Base-by-base conservation (phyloP, 2,888 invertebrate species). In the Autographa pulchrina region DNA sequence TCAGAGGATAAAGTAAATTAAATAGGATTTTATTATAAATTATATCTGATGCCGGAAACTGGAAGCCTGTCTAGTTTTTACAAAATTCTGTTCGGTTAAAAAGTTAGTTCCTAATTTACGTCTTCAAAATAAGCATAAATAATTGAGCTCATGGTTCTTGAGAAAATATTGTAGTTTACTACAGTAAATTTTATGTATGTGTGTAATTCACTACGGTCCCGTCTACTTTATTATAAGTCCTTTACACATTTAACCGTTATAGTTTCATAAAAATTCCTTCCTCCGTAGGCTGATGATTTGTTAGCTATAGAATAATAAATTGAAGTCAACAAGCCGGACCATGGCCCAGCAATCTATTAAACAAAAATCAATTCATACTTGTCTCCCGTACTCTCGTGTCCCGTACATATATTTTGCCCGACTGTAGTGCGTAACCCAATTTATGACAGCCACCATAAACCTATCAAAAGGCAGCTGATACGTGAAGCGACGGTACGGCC, bases 401-500 rank as follows among this genome's bases (percentile, higher is more conserved):
- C 52, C 61, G 48, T 68, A 63, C 66, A 72, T 77, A 70, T 63
- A 66, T 71, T 80, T 48, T 70, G 16, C 25, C 14, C 35, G 13
- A 66, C 61, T 59, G 62, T 74, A 77, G 62, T 79, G 67, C 82
- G 82, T 81, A 78, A 70, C 79, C 81, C 82, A 85, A 81, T 88
- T 88, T 87, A 87, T 89, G 89, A 89, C 91, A 89, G 85, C 84
- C 70, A 83, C 89, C 88, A 90, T 92, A 91, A 91, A 90, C 89
- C 89, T 91, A 88, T 92, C 91, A 90, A 85, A 86, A 85, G 84
- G 86, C 87, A 88, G 86, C 88, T 91, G 90, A 87, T 87, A 89
- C 89, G 90, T 89, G 81, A 89, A 90, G 80, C 82, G 84, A 86
- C 82, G 88, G 84, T 85, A 82, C 85, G 85, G 86, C 77, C 72